Evolutionary conservation across 2,113 vertebrate species (phyloP).

Genomic region (Phyllopteryx taeniolatus): DNA sequence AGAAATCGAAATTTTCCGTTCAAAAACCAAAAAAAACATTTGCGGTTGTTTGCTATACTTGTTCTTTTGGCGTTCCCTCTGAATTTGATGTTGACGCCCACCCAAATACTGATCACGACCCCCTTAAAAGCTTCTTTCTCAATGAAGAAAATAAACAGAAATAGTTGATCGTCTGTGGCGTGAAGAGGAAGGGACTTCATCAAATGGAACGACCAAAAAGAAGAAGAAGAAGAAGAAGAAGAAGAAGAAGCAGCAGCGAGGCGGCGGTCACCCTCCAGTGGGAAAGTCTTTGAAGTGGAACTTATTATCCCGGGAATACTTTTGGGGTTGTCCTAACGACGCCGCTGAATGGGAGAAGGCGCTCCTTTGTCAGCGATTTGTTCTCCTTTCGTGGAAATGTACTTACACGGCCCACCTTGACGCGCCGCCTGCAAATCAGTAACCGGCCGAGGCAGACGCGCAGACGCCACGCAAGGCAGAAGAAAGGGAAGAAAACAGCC

Average conservation of each 20-base stretch:
- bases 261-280: slow-evolving; percentile 92
- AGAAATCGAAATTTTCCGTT: no score
- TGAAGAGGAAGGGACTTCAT: slow-evolving; percentile 86
- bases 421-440: slow-evolving; percentile 96
- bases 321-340: slow-evolving; percentile 98
- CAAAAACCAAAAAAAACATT: no score
- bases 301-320: slow-evolving; percentile 98
- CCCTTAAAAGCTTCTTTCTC: slow-evolving; percentile 38
- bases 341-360: slow-evolving; percentile 92
- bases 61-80: neutral
- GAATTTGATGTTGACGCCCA: neutral
- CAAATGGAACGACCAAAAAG: slow-evolving; percentile 70
- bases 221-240: slow-evolving; percentile 73
- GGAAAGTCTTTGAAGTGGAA: slow-evolving; percentile 98
- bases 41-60: neutral
- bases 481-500: slow-evolving; percentile 78
- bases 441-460: slow-evolving; percentile 95
- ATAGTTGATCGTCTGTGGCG: neutral
- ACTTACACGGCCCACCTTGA: slow-evolving; percentile 95
- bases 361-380: slow-evolving; percentile 99
- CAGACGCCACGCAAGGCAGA: slow-evolving; percentile 96
- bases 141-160: slow-evolving; percentile 89
- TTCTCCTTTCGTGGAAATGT: slow-evolving; percentile 98
- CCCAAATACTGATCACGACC: neutral
- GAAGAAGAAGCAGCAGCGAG: slow-evolving; percentile 72